A percentile compares a stretch with the other conserved stretches of the same genome.
phyloP scores from a whole-genome alignment of 2,113 vertebrate species.

The Siniperca chuatsi region DNA sequence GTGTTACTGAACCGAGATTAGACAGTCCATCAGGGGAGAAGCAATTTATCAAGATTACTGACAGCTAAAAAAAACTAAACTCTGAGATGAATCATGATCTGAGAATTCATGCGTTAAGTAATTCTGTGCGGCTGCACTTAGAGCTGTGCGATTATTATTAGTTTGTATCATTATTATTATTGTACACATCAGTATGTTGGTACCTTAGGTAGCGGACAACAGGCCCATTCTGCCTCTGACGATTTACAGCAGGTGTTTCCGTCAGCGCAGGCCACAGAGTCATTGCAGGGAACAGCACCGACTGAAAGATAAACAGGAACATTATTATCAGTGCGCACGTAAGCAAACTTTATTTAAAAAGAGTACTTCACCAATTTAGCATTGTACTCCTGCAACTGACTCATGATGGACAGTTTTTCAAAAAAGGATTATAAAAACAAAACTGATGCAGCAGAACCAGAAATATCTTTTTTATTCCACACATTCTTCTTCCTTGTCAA shows the following conservation, averaged over 20 bases:
- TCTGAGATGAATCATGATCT: background rate
- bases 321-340: background rate
- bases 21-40: background rate
- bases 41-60: background rate
- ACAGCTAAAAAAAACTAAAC: background rate
- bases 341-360: background rate
- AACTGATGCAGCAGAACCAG: background rate
- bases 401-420: no score
- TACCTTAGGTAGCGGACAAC: conserved; percentile 83
- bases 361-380: background rate
- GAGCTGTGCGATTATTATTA: no score
- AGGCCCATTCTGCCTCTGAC: conserved; percentile 72
- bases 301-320: conserved; percentile 41
- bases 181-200: background rate
- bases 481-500: background rate
- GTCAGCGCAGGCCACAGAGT: conserved; percentile 80
- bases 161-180: no score
- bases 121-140: no score
- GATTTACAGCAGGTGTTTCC: conserved; percentile 87
- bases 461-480: background rate
- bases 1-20: background rate
- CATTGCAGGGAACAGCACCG: conserved; percentile 73
- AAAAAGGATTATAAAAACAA: no score
- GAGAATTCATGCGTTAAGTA: no score
- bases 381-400: no score